Percentiles rank a stretch among this genome's conserved stretches.
Conservation (phyloP, 2,888 invertebrate genomes). For the Caenorhabditis angaria region DNA sequence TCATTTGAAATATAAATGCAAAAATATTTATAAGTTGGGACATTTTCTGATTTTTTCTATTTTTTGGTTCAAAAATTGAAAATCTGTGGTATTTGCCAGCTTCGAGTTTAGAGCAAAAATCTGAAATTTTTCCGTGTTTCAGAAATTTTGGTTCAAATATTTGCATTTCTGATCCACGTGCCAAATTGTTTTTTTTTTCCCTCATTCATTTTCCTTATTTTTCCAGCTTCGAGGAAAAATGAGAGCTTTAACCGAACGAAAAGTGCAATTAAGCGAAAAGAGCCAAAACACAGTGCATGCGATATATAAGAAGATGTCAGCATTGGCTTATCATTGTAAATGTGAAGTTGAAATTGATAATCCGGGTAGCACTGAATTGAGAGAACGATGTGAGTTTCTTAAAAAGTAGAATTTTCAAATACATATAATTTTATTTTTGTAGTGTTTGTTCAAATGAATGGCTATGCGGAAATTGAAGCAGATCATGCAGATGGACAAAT, state of each 20-base stretch:
- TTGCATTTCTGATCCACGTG: too few species aligned
- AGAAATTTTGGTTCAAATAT: too few species aligned
- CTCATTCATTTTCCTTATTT: too few species aligned
- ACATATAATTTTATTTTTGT: background rate
- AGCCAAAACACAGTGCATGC: constrained; percentile 78
- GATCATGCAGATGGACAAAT: constrained; percentile 5
- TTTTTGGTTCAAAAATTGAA: too few species aligned
- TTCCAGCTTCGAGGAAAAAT: background rate
- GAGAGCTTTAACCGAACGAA: constrained; percentile 15
- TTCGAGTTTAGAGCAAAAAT: too few species aligned
- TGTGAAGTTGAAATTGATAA: constrained; percentile 98
- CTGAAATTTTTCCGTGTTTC: too few species aligned
- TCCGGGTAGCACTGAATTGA: constrained; percentile 92
- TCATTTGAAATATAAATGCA: background rate
- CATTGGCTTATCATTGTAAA: constrained; percentile 93
- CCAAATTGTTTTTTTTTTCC: too few species aligned
- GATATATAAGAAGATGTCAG: constrained; percentile 86
- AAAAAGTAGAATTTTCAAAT: background rate
- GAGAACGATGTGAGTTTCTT: constrained; percentile 73
- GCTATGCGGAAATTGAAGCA: background rate
- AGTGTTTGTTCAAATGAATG: constrained; percentile 9
- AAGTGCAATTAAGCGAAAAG: constrained; percentile 14
- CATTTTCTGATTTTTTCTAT: too few species aligned
- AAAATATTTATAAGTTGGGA: background rate
- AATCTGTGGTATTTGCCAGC: too few species aligned